These are phyloP conservation scores for Alouatta palliata DNA, from an alignment of 2,113 vertebrate genomes.

Conservation along the genomic window DNA sequence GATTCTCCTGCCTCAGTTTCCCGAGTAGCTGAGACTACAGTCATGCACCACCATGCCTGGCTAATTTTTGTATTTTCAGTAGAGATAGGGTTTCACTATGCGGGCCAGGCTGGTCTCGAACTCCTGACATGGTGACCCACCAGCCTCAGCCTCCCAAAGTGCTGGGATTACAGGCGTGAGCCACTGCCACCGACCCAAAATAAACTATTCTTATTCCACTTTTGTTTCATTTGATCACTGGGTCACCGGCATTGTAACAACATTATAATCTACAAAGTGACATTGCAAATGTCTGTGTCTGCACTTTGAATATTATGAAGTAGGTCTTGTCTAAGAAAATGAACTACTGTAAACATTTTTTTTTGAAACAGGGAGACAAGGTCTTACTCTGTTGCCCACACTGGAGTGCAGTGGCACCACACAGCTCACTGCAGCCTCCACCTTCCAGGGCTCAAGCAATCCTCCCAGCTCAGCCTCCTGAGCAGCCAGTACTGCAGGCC, in stretches of 20 bases:
- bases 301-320: neutral
- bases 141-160: no score
- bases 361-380: no score
- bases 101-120: neutral
- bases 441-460: no score
- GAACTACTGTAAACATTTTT: neutral
- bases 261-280: neutral
- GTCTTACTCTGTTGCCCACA: no score
- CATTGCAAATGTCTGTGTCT: neutral
- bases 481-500: no score
- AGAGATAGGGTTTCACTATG: neutral
- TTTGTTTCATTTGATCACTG: neutral
- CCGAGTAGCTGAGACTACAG: neutral
- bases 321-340: constrained; percentile 6
- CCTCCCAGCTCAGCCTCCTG: no score
- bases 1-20: neutral
- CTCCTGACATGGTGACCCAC: neutral
- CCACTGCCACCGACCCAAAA: neutral
- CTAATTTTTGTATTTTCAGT: neutral
- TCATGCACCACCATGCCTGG: no score
- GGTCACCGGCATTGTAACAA: neutral
- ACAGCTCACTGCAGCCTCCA: no score
- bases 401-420: no score
- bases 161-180: no score
- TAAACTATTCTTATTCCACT: neutral